Conservation (phyloP, 2,797 vertebrate species). For the Petrocephalus sullivani region DNA sequence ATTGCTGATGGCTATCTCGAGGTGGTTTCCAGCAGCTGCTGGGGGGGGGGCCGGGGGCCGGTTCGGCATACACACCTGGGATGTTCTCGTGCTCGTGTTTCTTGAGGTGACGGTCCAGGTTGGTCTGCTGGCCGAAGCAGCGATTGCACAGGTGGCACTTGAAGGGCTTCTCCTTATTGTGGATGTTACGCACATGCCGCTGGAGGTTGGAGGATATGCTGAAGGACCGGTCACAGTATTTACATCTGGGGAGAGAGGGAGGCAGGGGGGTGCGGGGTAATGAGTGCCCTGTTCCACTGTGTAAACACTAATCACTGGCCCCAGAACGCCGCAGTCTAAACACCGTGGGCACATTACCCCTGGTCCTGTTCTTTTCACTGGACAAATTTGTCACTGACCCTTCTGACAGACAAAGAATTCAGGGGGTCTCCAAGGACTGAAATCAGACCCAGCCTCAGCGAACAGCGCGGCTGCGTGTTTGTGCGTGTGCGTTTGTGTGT, state of each 20-base stretch:
- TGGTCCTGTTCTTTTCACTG: slow-evolving; percentile 25
- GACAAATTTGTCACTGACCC: slow-evolving; percentile 37
- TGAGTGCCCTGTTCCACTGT: slow-evolving; percentile 30
- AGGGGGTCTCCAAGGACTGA: neutral
- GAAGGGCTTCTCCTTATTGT: slow-evolving; percentile 90
- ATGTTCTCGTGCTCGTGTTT: slow-evolving; percentile 85
- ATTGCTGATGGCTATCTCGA: neutral
- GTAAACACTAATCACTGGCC: slow-evolving; percentile 34
- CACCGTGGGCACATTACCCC: slow-evolving; percentile 28
- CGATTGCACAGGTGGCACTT: slow-evolving; percentile 83
- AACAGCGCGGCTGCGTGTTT: neutral
- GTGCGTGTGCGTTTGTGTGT: neutral
- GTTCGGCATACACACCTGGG: slow-evolving; percentile 67
- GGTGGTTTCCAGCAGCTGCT: neutral
- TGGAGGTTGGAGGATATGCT: slow-evolving; percentile 89
- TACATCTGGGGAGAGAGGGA: slow-evolving; percentile 67
- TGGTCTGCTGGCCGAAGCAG: slow-evolving; percentile 86
- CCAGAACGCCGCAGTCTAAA: slow-evolving; percentile 32
- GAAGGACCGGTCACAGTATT: slow-evolving; percentile 87
- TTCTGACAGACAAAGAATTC: slow-evolving; percentile 29
- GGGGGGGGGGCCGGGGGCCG: neutral
- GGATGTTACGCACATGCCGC: slow-evolving; percentile 82
- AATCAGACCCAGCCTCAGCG: slow-evolving; percentile 16
- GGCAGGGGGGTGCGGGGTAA: neutral
- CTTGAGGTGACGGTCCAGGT: slow-evolving; percentile 81